phyloP scores from a whole-genome alignment of 2,888 invertebrate genomes.

The Parnassius glacialis region DNA sequence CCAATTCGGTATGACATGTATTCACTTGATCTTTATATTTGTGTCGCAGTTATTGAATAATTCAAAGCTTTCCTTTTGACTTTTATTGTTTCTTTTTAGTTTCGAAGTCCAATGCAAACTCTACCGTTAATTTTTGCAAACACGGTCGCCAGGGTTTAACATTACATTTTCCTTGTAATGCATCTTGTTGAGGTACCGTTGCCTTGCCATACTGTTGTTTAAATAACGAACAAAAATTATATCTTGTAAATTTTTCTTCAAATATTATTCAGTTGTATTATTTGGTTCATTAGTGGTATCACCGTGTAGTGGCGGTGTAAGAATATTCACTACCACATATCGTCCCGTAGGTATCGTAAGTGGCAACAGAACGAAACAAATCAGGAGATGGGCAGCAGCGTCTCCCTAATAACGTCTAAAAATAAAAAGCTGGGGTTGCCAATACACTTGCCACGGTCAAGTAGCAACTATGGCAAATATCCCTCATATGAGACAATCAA shows the following conservation, averaged over 20 bases:
- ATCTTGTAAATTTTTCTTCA: conserved; percentile 19
- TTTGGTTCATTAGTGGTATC: neutral
- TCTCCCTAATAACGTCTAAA: no score
- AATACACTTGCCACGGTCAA: no score
- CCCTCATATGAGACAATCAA: no score
- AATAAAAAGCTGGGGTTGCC: no score
- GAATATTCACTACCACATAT: no score
- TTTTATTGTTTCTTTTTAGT: neutral
- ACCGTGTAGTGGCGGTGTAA: no score
- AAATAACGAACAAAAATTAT: conserved; percentile 26
- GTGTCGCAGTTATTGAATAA: neutral
- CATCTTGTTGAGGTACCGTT: conserved; percentile 35
- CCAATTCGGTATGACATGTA: neutral
- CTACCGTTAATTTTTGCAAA: conserved; percentile 13
- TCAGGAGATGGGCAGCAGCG: no score
- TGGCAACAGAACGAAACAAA: no score
- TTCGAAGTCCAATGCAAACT: neutral
- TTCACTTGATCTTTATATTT: conserved; percentile 15
- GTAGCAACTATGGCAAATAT: no score
- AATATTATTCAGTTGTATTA: conserved; percentile 5
- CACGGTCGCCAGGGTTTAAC: neutral
- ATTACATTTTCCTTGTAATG: conserved; percentile 22
- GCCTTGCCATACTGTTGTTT: conserved; percentile 27
- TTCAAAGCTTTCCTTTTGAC: no score
- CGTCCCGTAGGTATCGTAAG: no score